phyloP scores from a whole-genome alignment of 2,888 invertebrate species.

The Cheilosia vernalis region DNA sequence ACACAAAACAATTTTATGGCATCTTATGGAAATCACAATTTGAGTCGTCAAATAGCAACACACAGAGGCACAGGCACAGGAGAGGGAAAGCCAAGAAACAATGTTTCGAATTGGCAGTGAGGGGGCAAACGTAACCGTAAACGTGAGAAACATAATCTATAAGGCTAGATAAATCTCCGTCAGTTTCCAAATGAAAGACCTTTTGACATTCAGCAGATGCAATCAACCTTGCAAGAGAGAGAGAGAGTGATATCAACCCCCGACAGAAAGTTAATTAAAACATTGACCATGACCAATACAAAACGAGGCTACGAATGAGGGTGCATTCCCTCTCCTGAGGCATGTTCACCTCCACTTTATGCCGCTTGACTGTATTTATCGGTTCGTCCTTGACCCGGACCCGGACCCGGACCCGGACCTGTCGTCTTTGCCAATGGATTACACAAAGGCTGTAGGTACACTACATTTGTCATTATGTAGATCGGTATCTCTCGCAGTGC shows the following conservation, averaged over 20 bases:
- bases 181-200: constrained; percentile 10
- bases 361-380: constrained; percentile 1
- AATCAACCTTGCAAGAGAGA: background rate
- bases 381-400: constrained; percentile 25
- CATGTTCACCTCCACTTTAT: constrained; percentile 2
- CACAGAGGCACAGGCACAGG: background rate
- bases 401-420: constrained; percentile 26
- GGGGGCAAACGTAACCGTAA: background rate
- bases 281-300: constrained; percentile 27
- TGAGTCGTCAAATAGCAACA: constrained; percentile 4
- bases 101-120: background rate
- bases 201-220: constrained; percentile 32
- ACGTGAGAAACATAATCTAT: constrained; percentile 18
- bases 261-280: constrained; percentile 43
- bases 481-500: constrained; percentile 6
- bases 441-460: background rate
- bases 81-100: constrained; percentile 6
- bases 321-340: background rate
- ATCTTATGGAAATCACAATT: constrained; percentile 30
- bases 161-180: constrained; percentile 16
- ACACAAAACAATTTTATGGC: constrained; percentile 1
- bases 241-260: background rate
- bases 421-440: background rate
- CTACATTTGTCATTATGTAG: background rate
- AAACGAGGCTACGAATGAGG: background rate